Base-by-base conservation (phyloP, 2,797 vertebrate genomes). In the Myotis vivesi region DNA sequence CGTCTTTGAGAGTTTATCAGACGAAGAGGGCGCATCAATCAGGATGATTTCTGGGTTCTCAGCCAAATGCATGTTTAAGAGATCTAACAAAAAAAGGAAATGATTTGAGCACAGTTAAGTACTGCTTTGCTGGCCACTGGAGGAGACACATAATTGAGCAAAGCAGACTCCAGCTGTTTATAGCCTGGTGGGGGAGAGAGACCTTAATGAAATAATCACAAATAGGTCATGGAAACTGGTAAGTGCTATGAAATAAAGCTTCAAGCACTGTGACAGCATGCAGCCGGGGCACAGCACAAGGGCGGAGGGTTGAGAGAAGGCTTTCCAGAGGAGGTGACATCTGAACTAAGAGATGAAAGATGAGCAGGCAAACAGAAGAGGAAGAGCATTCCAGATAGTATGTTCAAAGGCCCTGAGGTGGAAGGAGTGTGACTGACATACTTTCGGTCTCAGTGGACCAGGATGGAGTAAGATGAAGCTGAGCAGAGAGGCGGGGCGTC, bases 401-500 rank as follows among this genome's bases (percentile, higher is more conserved):
- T 79, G 41, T 72, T 51, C 94, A 94, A 92, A 92, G 87, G 94
- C 77, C 77, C 92, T n/a, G 87, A 16, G 84, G 90, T 49, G 36
- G 77, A 90, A 89, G 77, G 44, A 49, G 57, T 0, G 0, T 76
- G 94, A 87, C 23, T 76, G 94, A 89, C 23, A 1, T 51, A 22
- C 69, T 28, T 46, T 66, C 12, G 55, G 87, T 66, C 64, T 30
- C 87, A 77, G 64, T 20, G 38, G 71, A 38, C 66, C 22, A 62
- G 94, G 41, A 46, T 96, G 96, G 80, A 0, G 28, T 71, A 95
- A 94, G 79, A 38, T 5, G 91, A 83, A 90, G 66, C 51, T 41
- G 13, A 69, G 66, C 20, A 38, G 12, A 57, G 75, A 53, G 64
- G 41, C 36, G 19, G 66, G 66, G 68, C 49, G 64, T 16, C 3